Conservation (phyloP, 2,888 invertebrate species). For the Ophion costatus region DNA sequence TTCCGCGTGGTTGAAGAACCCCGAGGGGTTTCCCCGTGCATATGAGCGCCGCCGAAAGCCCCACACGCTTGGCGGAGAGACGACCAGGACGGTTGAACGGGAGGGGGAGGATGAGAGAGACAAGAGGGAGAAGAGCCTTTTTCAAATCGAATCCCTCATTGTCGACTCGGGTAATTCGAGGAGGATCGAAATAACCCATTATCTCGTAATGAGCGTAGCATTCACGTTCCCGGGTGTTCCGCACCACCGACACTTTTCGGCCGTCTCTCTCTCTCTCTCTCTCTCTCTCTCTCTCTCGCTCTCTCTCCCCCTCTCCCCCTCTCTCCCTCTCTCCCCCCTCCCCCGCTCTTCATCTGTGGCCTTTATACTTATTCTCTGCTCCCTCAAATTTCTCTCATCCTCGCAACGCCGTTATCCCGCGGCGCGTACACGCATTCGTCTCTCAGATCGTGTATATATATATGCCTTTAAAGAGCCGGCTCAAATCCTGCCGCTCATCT, state of each 20-base stretch:
- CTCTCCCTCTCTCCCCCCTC: too few relatives aligned
- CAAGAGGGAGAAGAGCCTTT: constrained; percentile 61
- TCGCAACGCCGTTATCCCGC: constrained; percentile 64
- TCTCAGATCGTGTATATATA: constrained; percentile 46
- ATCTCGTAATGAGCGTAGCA: constrained; percentile 80
- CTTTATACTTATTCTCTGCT: constrained; percentile 40
- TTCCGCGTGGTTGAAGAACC: constrained; percentile 62
- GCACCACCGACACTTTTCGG: constrained; percentile 45
- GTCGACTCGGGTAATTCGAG: constrained; percentile 81
- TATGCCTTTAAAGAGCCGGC: background rate
- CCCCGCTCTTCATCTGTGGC: too few relatives aligned
- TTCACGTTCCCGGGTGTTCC: constrained; percentile 72
- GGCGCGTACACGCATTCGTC: constrained; percentile 68
- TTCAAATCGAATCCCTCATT: constrained; percentile 80
- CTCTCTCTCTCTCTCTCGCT: constrained; percentile 12
- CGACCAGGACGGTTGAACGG: background rate
- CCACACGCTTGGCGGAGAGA: constrained; percentile 47
- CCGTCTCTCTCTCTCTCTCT: constrained; percentile 22
- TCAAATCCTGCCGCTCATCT: constrained; percentile 16
- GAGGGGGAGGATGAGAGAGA: constrained; percentile 40
- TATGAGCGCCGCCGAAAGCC: constrained; percentile 49
- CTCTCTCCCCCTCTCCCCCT: constrained; percentile 17
- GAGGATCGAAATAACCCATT: constrained; percentile 82
- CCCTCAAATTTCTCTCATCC: constrained; percentile 41
- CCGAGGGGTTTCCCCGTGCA: constrained; percentile 47